These are phyloP conservation scores for Campoletis sonorensis DNA, from an alignment of 1,140 invertebrate species.

Conservation along the genomic window DNA sequence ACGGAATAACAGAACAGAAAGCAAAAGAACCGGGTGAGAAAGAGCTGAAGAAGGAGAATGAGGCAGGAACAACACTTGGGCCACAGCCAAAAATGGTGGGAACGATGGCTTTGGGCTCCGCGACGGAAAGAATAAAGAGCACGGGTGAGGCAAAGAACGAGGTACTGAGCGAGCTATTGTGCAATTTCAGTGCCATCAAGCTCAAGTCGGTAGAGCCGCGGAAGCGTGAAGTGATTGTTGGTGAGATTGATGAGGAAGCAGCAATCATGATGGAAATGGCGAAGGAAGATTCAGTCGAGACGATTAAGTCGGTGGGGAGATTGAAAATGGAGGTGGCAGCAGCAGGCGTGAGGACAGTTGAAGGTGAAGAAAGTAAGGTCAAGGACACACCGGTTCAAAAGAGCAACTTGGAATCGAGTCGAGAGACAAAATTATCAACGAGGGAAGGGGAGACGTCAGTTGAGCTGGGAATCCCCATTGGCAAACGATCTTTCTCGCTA, in stretches of 20 bases:
- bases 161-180: slow-evolving; percentile 69
- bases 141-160: slow-evolving; percentile 64
- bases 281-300: not conserved
- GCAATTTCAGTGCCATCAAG: slow-evolving; percentile 69
- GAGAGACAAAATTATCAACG: slow-evolving; percentile 2
- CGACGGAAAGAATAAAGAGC: slow-evolving; percentile 52
- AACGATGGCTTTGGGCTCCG: not conserved
- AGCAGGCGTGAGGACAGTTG: not conserved
- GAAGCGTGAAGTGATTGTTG: slow-evolving; percentile 1
- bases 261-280: slow-evolving; percentile 13
- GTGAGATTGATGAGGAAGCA: slow-evolving; percentile 11
- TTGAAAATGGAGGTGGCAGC: not conserved
- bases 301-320: not conserved
- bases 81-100: not conserved
- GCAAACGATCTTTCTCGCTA: not conserved
- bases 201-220: slow-evolving; percentile 61
- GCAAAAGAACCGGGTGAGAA: slow-evolving; percentile 12
- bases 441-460: not conserved
- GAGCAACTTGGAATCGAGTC: not conserved
- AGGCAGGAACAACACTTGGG: slow-evolving; percentile 24
- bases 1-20: not conserved
- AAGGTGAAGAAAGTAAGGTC: slow-evolving; percentile 18
- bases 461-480: not conserved
- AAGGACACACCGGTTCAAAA: not conserved
- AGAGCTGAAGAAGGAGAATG: not conserved